phyloP scores from a whole-genome alignment of 2,113 vertebrate species.

The Asarcornis scutulata region DNA sequence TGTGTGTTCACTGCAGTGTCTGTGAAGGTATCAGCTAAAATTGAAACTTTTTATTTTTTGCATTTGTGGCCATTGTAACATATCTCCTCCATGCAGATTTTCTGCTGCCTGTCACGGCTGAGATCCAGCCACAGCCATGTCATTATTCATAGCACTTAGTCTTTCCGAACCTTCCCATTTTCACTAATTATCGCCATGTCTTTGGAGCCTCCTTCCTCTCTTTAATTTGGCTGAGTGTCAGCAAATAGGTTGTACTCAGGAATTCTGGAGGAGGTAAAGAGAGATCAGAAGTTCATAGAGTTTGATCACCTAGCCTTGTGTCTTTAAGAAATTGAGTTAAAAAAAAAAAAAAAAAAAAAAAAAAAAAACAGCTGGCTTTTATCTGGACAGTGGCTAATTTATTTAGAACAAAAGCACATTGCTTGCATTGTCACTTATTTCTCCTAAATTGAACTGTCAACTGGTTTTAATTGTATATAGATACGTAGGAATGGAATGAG shows the following conservation, averaged over 20 bases:
- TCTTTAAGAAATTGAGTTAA: background rate
- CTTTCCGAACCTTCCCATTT: background rate
- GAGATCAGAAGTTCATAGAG: background rate
- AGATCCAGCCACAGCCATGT: background rate
- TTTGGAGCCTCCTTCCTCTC: background rate
- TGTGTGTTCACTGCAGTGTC: background rate
- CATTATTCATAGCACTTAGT: background rate
- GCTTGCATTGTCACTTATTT: background rate
- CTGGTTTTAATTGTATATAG: conserved; percentile 27
- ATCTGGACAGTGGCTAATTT: background rate
- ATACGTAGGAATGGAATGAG: background rate
- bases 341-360: background rate
- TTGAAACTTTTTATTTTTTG: background rate
- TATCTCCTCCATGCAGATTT: background rate
- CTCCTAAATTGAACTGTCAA: background rate
- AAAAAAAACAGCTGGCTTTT: background rate
- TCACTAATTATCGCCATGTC: background rate
- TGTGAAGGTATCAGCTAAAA: background rate
- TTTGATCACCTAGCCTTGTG: background rate
- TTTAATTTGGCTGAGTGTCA: conserved; percentile 6
- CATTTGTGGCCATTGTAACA: background rate
- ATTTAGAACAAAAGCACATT: background rate
- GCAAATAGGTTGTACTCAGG: background rate
- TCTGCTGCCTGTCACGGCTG: background rate
- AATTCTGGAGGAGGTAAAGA: background rate